Evolutionary conservation across 2,888 invertebrate species (phyloP), one percentile per base, ranked within the genome.

Genomic region (Nezara viridula): DNA sequence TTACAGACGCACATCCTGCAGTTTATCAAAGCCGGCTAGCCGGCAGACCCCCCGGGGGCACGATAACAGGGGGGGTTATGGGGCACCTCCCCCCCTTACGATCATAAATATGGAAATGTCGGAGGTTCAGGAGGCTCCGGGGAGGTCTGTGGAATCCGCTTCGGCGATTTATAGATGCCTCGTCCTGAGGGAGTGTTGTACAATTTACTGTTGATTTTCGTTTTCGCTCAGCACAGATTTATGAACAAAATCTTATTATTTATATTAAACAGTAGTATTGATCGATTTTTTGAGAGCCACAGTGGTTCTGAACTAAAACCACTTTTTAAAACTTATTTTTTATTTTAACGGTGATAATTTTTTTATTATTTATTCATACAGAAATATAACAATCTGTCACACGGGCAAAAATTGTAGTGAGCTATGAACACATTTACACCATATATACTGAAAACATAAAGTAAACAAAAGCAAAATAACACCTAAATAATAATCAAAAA

Each of bases 41-140:
- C 12, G n/a, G 44, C 44, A 44, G n/a, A 12, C 81, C 81, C 81
- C 81, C 81, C 81, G 24, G 14, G 81, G 81, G 81, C 44, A 44
- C 37, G 81, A 81, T 81, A 81, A 81, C 81, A 44, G 81, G n/a
- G 81, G 24, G 81, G 44, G 24, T 44, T n/a, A 44, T 24, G 81
- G 44, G 81, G 44, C 21, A 21, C 32, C 40, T 5, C 3, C 81
- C 81, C 21, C 81, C 81, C 40, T n/a, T n/a, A 37, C 40, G 16
- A 47, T 24, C 77, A 77, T 81, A 81, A 81, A 81, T 81, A 81
- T 81, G 44, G 81, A 81, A 47, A 81, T 81, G 81, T 81, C 81
- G 44, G 77, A n/a, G 44, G 44, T 47, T 47, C 12, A 81, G n/a
- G n/a, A 47, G 81, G 81, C 81, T 44, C 81, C 44, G 81, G 81